phyloP scores from a whole-genome alignment of 2,888 invertebrate genomes.

The Leistus spinibarbis region DNA sequence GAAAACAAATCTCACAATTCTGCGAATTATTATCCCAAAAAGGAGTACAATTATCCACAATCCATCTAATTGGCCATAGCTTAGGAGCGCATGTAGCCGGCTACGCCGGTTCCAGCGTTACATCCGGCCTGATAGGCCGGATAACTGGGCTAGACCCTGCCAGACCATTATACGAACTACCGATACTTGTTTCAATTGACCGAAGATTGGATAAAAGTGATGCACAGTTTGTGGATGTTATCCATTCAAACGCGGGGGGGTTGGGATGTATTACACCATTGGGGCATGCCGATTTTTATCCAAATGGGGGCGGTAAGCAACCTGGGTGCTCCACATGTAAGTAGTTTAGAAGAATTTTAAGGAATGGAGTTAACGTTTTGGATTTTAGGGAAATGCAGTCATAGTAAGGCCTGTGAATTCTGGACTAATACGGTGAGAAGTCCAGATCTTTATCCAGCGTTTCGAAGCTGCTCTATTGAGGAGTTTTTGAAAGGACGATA shows the following conservation, averaged over 20 bases:
- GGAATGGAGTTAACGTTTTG: slow-evolving; percentile 24
- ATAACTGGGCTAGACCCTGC: slow-evolving; percentile 63
- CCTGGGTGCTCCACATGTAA: slow-evolving; percentile 60
- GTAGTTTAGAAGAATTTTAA: slow-evolving; percentile 14
- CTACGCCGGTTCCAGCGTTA: slow-evolving; percentile 54
- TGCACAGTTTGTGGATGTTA: slow-evolving; percentile 61
- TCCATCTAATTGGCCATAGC: slow-evolving; percentile 62
- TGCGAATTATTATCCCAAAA: slow-evolving; percentile 46
- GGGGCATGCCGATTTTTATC: slow-evolving; percentile 66
- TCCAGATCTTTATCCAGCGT: slow-evolving; percentile 51
- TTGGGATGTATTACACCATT: slow-evolving; percentile 56
- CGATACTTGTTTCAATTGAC: slow-evolving; percentile 46
- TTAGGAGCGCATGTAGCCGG: slow-evolving; percentile 62
- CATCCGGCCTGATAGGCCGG: slow-evolving; percentile 52
- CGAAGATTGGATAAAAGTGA: slow-evolving; percentile 59
- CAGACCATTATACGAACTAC: slow-evolving; percentile 58
- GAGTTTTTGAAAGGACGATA: slow-evolving; percentile 45
- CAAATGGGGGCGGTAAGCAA: slow-evolving; percentile 65
- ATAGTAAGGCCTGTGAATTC: slow-evolving; percentile 50
- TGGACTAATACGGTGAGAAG: slow-evolving; percentile 52
- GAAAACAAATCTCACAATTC: slow-evolving; percentile 55
- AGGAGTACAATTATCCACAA: slow-evolving; percentile 43
- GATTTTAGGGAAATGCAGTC: slow-evolving; percentile 51
- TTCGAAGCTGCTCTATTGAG: slow-evolving; percentile 48
- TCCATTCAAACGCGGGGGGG: slow-evolving; percentile 62